Conservation (phyloP, 2,888 invertebrate genomes). For the Unio delphinus region DNA sequence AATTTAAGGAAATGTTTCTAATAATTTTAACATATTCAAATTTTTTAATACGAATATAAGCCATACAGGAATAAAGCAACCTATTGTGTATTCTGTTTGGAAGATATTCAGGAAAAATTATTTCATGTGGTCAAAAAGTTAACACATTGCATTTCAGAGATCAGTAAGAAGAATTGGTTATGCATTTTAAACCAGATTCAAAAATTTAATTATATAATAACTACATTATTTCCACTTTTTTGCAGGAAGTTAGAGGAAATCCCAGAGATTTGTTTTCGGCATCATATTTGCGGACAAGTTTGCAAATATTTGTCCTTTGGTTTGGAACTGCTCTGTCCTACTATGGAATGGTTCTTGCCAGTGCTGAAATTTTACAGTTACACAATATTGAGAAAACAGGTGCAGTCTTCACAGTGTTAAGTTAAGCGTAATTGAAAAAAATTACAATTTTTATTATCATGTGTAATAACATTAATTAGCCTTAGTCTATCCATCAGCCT, state of each 20-base stretch:
- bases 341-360: slow-evolving; percentile 70
- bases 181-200: too few species aligned
- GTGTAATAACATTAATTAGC: too few species aligned
- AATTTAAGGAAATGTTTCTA: too few species aligned
- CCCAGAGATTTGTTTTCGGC: slow-evolving; percentile 57
- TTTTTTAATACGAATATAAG: too few species aligned
- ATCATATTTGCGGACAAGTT: slow-evolving; percentile 60
- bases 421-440: too few species aligned
- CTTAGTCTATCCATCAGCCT: too few species aligned
- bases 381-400: slow-evolving; percentile 29
- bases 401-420: neutral
- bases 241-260: slow-evolving; percentile 42
- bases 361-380: slow-evolving; percentile 65
- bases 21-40: too few species aligned
- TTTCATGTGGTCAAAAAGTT: neutral
- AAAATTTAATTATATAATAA: too few species aligned
- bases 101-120: too few species aligned
- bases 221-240: neutral
- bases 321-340: slow-evolving; percentile 69
- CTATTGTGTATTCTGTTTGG: too few species aligned
- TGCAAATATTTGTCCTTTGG: slow-evolving; percentile 68
- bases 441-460: too few species aligned
- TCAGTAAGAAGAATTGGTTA: neutral
- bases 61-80: too few species aligned
- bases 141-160: neutral